Conservation (phyloP, 2,797 vertebrate species). For the Malacoraja senta region DNA sequence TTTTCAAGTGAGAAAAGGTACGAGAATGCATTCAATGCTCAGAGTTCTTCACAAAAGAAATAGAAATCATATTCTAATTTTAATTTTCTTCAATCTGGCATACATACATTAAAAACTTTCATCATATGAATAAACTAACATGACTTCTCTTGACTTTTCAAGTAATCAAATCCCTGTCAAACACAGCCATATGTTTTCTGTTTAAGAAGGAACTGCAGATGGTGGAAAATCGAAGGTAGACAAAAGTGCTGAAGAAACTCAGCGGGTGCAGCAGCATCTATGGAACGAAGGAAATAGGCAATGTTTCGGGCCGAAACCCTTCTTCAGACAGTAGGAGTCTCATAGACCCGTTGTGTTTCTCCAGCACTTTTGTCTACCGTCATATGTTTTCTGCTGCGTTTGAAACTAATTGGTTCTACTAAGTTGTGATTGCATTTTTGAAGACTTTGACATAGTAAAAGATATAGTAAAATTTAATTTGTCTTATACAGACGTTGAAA, state of each 20-base stretch:
- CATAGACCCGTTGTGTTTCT: no score
- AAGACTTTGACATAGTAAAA: background rate
- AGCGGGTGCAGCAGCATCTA: no score
- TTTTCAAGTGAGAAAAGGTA: background rate
- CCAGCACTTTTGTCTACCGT: no score
- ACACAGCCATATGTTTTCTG: background rate
- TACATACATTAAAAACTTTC: background rate
- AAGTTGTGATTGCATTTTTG: background rate
- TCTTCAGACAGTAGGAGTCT: no score
- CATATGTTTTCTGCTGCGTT: background rate
- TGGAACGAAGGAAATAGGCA: no score
- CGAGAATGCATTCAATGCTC: background rate
- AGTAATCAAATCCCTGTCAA: background rate
- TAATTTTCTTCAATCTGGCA: background rate
- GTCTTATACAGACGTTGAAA: background rate
- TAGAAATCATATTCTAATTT: background rate
- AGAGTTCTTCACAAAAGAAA: constrained; percentile 15
- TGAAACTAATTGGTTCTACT: constrained; percentile 3
- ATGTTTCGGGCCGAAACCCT: no score
- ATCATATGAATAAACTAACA: background rate
- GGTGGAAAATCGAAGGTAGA: no score
- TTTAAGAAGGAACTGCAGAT: no score
- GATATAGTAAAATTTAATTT: background rate
- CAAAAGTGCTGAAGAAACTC: no score
- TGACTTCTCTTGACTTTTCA: background rate